Percentiles rank a stretch among this genome's conserved stretches.
Conservation (phyloP, 2,113 vertebrate genomes). For the Monopterus albus region DNA sequence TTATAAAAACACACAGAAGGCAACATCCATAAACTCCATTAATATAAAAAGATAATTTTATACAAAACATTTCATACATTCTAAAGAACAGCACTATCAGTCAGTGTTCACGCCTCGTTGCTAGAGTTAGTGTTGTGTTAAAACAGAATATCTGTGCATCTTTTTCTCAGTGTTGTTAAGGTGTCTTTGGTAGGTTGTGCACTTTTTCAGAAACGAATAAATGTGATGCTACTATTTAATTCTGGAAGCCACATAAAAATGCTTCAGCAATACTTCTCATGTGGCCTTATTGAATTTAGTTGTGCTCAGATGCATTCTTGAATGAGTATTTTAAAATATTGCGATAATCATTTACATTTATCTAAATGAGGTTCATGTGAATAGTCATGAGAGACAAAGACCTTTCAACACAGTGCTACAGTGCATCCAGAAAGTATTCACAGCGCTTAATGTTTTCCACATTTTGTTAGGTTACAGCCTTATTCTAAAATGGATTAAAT, state of each 20-base stretch:
- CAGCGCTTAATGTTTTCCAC: no score
- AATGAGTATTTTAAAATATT: conserved; percentile 42
- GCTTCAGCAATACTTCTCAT: no score
- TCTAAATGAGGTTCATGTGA: conserved; percentile 58
- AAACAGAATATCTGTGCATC: conserved; percentile 70
- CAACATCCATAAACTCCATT: conserved; percentile 77
- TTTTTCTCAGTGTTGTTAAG: conserved; percentile 60
- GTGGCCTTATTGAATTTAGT: conserved; percentile 28
- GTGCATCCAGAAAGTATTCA: no score
- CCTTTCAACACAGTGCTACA: conserved; percentile 70
- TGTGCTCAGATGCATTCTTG: conserved; percentile 30
- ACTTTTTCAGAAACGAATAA: conserved; percentile 52
- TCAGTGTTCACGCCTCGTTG: conserved; percentile 70
- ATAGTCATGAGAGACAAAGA: conserved; percentile 34
- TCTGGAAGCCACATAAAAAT: no score
- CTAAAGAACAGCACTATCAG: conserved; percentile 78
- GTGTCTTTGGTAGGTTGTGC: conserved; percentile 83
- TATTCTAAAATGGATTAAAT: no score
- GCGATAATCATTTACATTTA: conserved; percentile 20
- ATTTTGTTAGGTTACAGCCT: no score
- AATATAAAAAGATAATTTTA: conserved; percentile 72
- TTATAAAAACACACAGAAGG: conserved; percentile 74
- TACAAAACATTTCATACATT: conserved; percentile 81
- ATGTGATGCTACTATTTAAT: conserved; percentile 1
- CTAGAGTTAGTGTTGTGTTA: conserved; percentile 72